phyloP scores from a whole-genome alignment of 1,140 invertebrate species.

The Atta cephalotes region DNA sequence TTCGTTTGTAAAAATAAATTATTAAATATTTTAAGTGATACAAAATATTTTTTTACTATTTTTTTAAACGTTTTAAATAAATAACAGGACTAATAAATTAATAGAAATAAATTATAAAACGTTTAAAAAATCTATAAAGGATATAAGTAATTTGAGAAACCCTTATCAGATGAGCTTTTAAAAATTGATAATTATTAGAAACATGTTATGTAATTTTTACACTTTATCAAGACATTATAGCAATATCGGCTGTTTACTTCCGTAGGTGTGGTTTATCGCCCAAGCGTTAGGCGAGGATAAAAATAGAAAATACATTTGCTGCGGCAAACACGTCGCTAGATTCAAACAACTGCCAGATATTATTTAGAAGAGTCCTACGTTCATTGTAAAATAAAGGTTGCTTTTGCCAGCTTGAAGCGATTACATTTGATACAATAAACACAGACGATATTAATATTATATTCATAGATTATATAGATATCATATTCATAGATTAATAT shows the following conservation, averaged over 20 bases:
- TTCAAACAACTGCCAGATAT: not conserved
- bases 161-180: not conserved
- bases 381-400: not conserved
- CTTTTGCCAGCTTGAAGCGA: not conserved
- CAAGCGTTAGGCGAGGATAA: not conserved
- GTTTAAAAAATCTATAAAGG: not conserved
- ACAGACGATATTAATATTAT: not conserved
- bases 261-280: constrained; percentile 1
- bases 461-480: no score
- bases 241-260: not conserved
- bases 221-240: not conserved
- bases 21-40: not conserved
- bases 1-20: not conserved
- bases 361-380: not conserved
- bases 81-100: not conserved
- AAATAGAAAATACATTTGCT: constrained; percentile 20
- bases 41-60: not conserved
- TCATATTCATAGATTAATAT: constrained; percentile 4
- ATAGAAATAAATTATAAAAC: not conserved
- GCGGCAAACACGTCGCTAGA: not conserved
- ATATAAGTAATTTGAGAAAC: not conserved
- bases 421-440: not conserved
- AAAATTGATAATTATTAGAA: not conserved
- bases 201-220: not conserved
- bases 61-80: not conserved